Evolutionary conservation across 2,113 vertebrate genomes (phyloP).

Genomic region (Macrotis lagotis): DNA sequence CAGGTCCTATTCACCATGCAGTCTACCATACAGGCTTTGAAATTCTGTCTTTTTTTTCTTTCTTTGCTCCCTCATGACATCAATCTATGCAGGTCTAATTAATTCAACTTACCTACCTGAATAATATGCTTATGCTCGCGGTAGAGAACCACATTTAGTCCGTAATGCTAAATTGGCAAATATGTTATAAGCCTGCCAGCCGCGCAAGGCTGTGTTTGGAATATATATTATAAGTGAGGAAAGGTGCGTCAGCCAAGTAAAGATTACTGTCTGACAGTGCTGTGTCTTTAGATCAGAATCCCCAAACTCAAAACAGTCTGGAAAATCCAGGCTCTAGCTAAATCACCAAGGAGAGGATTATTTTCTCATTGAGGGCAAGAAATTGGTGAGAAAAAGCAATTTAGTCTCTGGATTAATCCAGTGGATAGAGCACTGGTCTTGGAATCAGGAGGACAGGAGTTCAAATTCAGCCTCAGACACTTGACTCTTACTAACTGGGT

Average conservation of each 20-base stretch:
- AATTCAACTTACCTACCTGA: constrained; percentile 71
- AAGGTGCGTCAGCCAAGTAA: neutral
- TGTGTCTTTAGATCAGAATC: constrained; percentile 10
- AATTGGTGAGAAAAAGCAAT: constrained; percentile 29
- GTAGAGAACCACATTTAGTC: constrained; percentile 16
- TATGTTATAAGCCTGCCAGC: constrained; percentile 51
- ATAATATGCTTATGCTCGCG: constrained; percentile 50
- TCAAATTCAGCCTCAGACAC: no score
- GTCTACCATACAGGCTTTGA: neutral
- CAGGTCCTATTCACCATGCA: neutral
- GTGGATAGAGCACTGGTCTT: no score
- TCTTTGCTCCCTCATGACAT: constrained; percentile 49
- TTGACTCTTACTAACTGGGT: no score
- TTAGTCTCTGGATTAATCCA: neutral
- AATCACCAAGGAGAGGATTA: neutral
- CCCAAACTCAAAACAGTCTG: neutral
- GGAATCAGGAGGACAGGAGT: no score
- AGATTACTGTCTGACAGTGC: constrained; percentile 44
- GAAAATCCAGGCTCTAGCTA: neutral
- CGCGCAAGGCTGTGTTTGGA: constrained; percentile 40
- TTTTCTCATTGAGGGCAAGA: constrained; percentile 15
- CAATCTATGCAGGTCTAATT: constrained; percentile 74
- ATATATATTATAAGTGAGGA: neutral
- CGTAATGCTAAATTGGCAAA: constrained; percentile 57
- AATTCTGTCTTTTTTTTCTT: neutral